A percentile compares a stretch with the other conserved stretches of the same genome.
Conservation (phyloP, 2,797 vertebrate species). For the Gadopsis marmoratus region DNA sequence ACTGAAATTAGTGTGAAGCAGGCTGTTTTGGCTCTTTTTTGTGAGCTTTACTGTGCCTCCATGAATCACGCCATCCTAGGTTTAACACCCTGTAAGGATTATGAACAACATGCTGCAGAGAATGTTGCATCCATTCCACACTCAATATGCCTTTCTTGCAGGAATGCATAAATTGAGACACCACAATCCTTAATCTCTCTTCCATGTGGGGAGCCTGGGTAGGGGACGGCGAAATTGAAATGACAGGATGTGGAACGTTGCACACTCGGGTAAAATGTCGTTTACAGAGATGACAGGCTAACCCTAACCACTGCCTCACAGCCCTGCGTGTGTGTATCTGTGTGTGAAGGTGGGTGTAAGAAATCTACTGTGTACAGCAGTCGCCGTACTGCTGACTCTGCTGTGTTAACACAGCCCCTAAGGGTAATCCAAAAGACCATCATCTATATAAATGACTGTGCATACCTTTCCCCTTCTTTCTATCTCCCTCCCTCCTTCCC, state of each 20-base stretch:
- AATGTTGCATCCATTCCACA: conserved; percentile 25
- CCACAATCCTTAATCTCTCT: conserved; percentile 46
- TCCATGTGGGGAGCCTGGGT: conserved; percentile 12
- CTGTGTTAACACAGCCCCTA: conserved; percentile 34
- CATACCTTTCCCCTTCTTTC: conserved; percentile 8
- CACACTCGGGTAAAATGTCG: conserved; percentile 43
- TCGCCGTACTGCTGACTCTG: conserved; percentile 57
- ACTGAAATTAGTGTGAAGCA: conserved; percentile 23
- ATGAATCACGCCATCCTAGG: conserved; percentile 35
- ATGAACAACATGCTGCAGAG: conserved; percentile 43
- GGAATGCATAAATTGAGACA: conserved; percentile 46
- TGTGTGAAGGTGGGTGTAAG: conserved; percentile 11
- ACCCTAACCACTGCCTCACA: conserved; percentile 24
- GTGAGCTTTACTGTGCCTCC: conserved; percentile 9
- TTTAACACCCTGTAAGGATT: conserved; percentile 49
- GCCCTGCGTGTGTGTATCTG: conserved; percentile 7
- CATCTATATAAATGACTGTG: conserved; percentile 53
- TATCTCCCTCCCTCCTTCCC: conserved; percentile 10
- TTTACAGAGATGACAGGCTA: conserved; percentile 53
- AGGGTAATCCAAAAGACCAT: conserved; percentile 47
- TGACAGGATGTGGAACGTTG: conserved; percentile 41
- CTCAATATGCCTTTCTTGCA: conserved; percentile 48
- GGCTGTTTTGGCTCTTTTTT: conserved; percentile 15
- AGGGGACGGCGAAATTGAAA: conserved; percentile 48
- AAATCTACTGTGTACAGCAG: conserved; percentile 24